Evolutionary conservation across 2,888 invertebrate species (phyloP).

Genomic region (Leucoptera coffeella): DNA sequence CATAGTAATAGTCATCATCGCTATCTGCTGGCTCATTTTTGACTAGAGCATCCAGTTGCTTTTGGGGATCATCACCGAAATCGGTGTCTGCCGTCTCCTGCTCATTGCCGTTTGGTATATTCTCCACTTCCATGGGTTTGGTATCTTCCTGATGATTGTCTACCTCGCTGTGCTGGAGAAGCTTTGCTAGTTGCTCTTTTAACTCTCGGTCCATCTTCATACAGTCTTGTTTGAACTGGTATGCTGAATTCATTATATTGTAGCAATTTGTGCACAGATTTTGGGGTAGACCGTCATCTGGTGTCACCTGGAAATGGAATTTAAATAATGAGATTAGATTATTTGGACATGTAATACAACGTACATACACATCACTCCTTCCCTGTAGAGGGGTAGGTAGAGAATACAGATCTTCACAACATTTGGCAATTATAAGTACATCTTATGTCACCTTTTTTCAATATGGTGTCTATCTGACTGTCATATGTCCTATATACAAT

Average conservation of each 20-base stretch:
- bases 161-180: constrained; percentile 13
- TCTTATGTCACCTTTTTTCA: too few species aligned
- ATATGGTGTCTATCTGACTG: too few species aligned
- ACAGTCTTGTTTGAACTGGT: constrained; percentile 35
- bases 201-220: constrained; percentile 38
- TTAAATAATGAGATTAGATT: too few species aligned
- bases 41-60: constrained; percentile 30
- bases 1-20: constrained; percentile 44
- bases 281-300: constrained; percentile 34
- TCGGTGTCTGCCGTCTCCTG: constrained; percentile 9
- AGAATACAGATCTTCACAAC: too few species aligned
- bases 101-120: constrained; percentile 8
- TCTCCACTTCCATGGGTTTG: constrained; percentile 7
- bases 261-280: constrained; percentile 33
- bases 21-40: constrained; percentile 33
- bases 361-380: too few species aligned
- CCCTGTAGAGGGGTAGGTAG: too few species aligned
- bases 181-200: constrained; percentile 20
- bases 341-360: too few species aligned
- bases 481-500: too few species aligned
- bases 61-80: constrained; percentile 24
- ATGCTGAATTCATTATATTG: constrained; percentile 24
- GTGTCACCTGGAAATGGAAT: constrained; percentile 19
- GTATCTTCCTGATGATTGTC: not conserved
- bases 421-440: too few species aligned